These are phyloP conservation scores for Sebastes taczanowskii DNA, from an alignment of 2,797 vertebrate species.

Conservation along the genomic window DNA sequence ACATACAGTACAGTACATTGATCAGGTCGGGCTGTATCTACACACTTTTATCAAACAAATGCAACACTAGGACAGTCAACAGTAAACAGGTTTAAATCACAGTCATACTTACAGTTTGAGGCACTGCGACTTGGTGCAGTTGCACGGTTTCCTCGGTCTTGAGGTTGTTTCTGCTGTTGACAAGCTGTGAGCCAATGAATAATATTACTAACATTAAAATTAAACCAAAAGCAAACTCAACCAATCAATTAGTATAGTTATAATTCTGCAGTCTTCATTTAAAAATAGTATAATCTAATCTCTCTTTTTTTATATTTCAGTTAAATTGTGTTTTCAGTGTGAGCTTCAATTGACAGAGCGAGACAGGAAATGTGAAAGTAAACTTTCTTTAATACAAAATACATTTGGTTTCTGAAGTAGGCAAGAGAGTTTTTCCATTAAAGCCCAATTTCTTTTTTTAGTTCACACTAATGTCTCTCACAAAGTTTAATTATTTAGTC, in stretches of 20 bases:
- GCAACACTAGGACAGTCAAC: not conserved
- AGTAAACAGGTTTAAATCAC: not conserved
- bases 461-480: not conserved
- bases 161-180: slow-evolving; percentile 88
- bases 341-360: not conserved
- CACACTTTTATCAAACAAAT: not conserved
- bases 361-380: not conserved
- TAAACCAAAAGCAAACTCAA: not conserved
- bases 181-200: slow-evolving; percentile 60
- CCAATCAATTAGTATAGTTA: not conserved
- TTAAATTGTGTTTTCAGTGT: not conserved
- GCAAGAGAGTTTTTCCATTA: not conserved
- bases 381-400: too few relatives aligned
- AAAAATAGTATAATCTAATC: not conserved
- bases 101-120: slow-evolving; percentile 93
- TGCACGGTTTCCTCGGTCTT: slow-evolving; percentile 96
- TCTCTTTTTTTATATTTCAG: not conserved
- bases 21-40: not conserved
- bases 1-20: not conserved
- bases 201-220: not conserved
- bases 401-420: rapidly evolving
- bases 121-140: slow-evolving; percentile 98
- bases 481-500: not conserved
- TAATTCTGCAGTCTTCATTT: not conserved
- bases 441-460: not conserved